Evolutionary conservation across 2,113 vertebrate species (phyloP).

Genomic region (human): GRCh38 chr11:3713501-3714000

Average conservation of each 20-base stretch:
- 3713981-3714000: slow-evolving; percentile 93
- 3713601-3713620: too few relatives aligned
- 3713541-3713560: too few relatives aligned
- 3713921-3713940: slow-evolving; percentile 95
- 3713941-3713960: slow-evolving; percentile 93
- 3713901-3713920: slow-evolving; percentile 93
- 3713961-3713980: slow-evolving; percentile 97
- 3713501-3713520: too few relatives aligned
- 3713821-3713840: slow-evolving; percentile 98
- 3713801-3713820: slow-evolving; percentile 84
- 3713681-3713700: too few relatives aligned
- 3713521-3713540: too few relatives aligned
- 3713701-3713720: too few relatives aligned
- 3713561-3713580: too few relatives aligned
- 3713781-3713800: neutral
- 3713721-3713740: neutral
- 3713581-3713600: too few relatives aligned
- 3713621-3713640: too few relatives aligned
- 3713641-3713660: too few relatives aligned
- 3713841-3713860: slow-evolving; percentile 95
- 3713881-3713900: slow-evolving; percentile 92
- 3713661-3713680: too few relatives aligned
- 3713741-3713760: neutral
- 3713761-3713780: neutral
- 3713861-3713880: slow-evolving; percentile 94